Evolutionary conservation across 2,888 invertebrate species (phyloP).

Genomic region (Tipula lateralis): DNA sequence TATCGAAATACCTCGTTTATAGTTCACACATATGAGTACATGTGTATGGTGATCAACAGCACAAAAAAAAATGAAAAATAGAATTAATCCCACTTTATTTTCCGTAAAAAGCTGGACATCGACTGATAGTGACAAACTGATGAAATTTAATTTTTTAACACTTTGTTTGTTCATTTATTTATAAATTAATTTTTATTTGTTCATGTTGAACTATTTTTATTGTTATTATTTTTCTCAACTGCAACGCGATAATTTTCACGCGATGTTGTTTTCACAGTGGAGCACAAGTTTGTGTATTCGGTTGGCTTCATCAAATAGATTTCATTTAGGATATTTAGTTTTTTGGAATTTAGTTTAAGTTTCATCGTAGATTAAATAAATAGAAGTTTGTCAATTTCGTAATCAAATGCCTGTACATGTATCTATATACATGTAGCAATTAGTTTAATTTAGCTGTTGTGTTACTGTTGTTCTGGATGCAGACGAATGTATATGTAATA

Average conservation of each 20-base stretch:
- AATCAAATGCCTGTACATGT: too few relatives aligned
- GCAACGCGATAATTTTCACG: not conserved
- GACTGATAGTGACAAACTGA: not conserved
- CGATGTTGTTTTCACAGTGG: not conserved
- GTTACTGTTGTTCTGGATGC: too few relatives aligned
- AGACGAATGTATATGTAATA: too few relatives aligned
- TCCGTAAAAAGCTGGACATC: not conserved
- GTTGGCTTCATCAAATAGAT: not conserved
- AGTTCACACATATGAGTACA: not conserved
- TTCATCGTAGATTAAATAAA: not conserved
- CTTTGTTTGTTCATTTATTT: not conserved
- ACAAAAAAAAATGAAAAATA: not conserved
- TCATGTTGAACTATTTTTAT: not conserved
- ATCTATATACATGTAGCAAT: too few relatives aligned
- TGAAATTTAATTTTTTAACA: not conserved
- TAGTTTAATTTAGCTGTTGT: too few relatives aligned
- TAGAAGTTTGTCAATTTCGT: too few relatives aligned
- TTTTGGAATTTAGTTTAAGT: not conserved
- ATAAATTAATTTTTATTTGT: not conserved
- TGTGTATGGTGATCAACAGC: not conserved
- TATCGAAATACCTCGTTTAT: not conserved
- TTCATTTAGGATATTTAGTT: too few relatives aligned
- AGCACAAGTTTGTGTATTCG: too few relatives aligned
- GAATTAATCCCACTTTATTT: not conserved
- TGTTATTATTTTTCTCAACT: not conserved